phyloP scores from a whole-genome alignment of 1,140 invertebrate species.

The Aphelinus certus region DNA sequence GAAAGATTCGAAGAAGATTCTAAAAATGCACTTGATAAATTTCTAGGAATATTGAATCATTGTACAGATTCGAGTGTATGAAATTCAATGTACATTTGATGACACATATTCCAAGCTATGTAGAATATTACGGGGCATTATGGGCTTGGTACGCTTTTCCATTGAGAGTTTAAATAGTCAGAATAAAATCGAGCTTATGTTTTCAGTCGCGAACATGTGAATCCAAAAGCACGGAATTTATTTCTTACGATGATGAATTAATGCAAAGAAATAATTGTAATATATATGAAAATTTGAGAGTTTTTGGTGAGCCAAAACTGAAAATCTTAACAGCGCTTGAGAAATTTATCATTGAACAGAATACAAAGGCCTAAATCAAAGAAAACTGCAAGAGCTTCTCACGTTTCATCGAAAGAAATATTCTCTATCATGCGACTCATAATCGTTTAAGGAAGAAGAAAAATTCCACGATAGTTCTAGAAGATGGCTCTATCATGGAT shows the following conservation, averaged over 20 bases:
- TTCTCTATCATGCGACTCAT: too few relatives aligned
- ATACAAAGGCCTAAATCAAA: too few relatives aligned
- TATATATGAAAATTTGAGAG: not conserved
- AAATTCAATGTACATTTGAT: slow-evolving; percentile 29
- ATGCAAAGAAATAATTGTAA: not conserved
- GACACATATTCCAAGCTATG: not conserved
- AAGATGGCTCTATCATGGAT: too few relatives aligned
- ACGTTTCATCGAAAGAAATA: too few relatives aligned
- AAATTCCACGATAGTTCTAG: too few relatives aligned
- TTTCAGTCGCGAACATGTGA: not conserved
- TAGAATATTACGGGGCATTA: not conserved
- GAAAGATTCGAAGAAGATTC: not conserved
- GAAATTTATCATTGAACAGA: too few relatives aligned
- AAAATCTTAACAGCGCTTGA: too few relatives aligned
- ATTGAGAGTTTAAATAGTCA: not conserved
- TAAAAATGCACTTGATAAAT: slow-evolving; percentile 26
- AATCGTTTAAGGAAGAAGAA: too few relatives aligned
- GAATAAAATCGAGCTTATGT: not conserved
- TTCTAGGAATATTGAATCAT: slow-evolving; percentile 25
- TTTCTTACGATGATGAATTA: not conserved
- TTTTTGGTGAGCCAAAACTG: too few relatives aligned
- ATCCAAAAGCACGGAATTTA: not conserved
- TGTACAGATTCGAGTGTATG: slow-evolving; percentile 34
- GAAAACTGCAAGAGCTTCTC: too few relatives aligned
- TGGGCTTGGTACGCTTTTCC: not conserved